Base-by-base conservation (phyloP, 2,113 vertebrate species). In the Poeciliopsis occidentalis region DNA sequence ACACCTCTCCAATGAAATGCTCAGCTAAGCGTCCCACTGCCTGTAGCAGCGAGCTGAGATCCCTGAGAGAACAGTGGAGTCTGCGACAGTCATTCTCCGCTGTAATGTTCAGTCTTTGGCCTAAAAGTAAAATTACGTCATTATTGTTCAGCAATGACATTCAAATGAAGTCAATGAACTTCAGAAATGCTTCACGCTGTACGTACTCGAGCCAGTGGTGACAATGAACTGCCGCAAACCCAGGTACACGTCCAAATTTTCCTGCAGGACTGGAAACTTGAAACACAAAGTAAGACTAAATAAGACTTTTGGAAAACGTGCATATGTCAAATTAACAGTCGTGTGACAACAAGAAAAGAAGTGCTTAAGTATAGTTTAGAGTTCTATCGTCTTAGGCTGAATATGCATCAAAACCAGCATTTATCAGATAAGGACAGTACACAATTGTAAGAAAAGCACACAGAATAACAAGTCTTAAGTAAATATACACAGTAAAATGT, bases 231-330 rank as follows among this genome's bases (percentile, higher is more conserved):
- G 98, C 91, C 97, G 97, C 78, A 99, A 94, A 68, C 98, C 98
- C 85, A 99, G 93, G 78, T 99, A 99, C 30, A 99, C 95, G 27
- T 99, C 97, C 90, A 99, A 85, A 89, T 99, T 98, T 75, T 99
- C 98, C 90, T 97, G 97, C 75, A 99, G 96, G 82, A 99, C 96
- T 22, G 97, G 97, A 79, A 97, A 99, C 98, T 99, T 79, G 34
- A 91, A 37, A 93, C 66, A 92, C 54, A 88, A 62, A 60, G 73
- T n/a, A 61, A 22, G 26, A 69, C 72, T 13, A 72, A 75, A 41
- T 54, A 22, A 54, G 15, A 6, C 22, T 54, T 24, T 24, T 54
- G 5, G 19, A 24, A 57, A 57, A 24, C 2, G 24, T n/a, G 51
- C 6, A 54, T 8, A 54, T n/a, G 24, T n/a, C 13, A 13, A 62